Percentiles rank a stretch among this genome's conserved stretches.
Evolutionary conservation across 2,797 vertebrate genomes (phyloP).

Genomic region (Anguilla obscura): DNA sequence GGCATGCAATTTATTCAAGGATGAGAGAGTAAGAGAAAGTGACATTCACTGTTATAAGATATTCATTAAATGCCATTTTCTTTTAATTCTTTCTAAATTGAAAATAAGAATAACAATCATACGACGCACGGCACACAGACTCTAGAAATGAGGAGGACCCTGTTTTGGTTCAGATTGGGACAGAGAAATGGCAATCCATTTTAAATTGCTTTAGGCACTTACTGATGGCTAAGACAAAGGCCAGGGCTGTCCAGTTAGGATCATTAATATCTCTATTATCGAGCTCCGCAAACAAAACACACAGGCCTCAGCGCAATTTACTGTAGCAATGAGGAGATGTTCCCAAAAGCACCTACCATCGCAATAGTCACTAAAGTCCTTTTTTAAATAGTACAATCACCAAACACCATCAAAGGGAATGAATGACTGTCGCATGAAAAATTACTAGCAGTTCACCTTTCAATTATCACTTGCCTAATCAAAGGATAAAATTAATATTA

Average conservation of each 20-base stretch:
- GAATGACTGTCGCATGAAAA: not conserved
- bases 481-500: not conserved
- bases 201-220: slow-evolving; percentile 73
- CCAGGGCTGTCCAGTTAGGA: slow-evolving; percentile 67
- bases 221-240: slow-evolving; percentile 69
- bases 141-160: slow-evolving; percentile 58
- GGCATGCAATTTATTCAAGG: slow-evolving; percentile 77
- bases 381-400: not conserved
- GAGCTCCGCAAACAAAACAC: slow-evolving; percentile 29
- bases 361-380: not conserved
- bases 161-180: slow-evolving; percentile 66
- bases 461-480: not conserved
- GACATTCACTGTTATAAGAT: slow-evolving; percentile 73
- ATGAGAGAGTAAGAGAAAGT: slow-evolving; percentile 71
- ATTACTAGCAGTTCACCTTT: not conserved
- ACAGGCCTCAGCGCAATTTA: slow-evolving; percentile 44
- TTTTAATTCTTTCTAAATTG: slow-evolving; percentile 66
- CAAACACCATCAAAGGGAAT: slow-evolving; percentile 7
- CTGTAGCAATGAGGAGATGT: not conserved
- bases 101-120: slow-evolving; percentile 57
- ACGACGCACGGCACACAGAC: slow-evolving; percentile 52
- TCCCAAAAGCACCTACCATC: not conserved
- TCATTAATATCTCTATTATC: slow-evolving; percentile 73
- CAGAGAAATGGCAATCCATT: slow-evolving; percentile 72
- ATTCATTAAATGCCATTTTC: slow-evolving; percentile 78